phyloP scores from a whole-genome alignment of 2,113 vertebrate species.

The Rhynchomys soricoides region DNA sequence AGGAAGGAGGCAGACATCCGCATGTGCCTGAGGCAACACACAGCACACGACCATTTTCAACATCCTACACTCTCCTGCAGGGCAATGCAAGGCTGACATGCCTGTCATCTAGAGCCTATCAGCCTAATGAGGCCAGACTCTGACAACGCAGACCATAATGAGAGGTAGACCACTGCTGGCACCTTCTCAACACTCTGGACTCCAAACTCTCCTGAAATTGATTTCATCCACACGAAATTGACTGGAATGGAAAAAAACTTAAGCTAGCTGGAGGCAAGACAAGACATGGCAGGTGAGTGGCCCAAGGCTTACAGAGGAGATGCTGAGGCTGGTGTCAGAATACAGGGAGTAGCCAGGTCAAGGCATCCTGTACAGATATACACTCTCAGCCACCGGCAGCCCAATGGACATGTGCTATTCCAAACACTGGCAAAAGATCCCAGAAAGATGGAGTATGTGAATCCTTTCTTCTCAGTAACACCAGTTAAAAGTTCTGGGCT shows the following conservation, averaged over 20 bases:
- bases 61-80: background rate
- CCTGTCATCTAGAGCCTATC: background rate
- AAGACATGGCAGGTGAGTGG: background rate
- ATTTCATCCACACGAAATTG: background rate
- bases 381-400: background rate
- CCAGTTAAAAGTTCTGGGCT: background rate
- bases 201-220: background rate
- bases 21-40: background rate
- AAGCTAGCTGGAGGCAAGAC: background rate
- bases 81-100: background rate
- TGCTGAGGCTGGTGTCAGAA: background rate
- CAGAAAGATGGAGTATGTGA: background rate
- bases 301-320: background rate
- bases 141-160: background rate
- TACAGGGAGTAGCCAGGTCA: background rate
- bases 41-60: background rate
- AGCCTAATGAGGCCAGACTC: background rate
- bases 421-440: background rate
- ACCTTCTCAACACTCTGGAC: background rate
- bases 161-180: background rate
- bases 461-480: background rate
- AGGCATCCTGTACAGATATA: background rate
- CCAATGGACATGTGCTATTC: too few relatives aligned
- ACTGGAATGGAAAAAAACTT: background rate
- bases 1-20: background rate